Conservation (phyloP, 1,140 invertebrate species). For the Tenebrio molitor region DNA sequence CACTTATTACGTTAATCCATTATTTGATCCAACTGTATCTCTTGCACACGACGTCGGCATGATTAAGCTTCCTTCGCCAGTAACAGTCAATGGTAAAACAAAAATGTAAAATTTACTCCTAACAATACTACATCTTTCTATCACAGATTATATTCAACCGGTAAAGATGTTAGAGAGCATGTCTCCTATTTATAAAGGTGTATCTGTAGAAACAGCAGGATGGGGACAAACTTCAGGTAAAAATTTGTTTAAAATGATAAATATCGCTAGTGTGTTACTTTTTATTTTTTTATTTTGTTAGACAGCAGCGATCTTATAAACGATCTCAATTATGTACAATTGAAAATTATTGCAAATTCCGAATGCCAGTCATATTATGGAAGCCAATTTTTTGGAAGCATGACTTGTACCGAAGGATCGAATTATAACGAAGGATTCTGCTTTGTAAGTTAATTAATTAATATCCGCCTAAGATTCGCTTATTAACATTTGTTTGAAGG, state of each 20-base stretch:
- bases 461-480: background rate
- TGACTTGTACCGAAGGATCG: background rate
- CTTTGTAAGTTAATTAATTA: background rate
- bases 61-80: background rate
- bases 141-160: slow-evolving; percentile 2
- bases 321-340: background rate
- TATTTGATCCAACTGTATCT: background rate
- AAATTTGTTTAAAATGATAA: too few species aligned
- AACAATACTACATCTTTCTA: too few species aligned
- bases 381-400: background rate
- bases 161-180: background rate
- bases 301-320: background rate
- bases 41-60: slow-evolving; percentile 13
- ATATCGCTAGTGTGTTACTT: too few species aligned
- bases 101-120: background rate
- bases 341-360: background rate
- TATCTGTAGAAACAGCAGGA: background rate
- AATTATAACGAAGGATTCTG: background rate
- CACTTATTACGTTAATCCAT: background rate
- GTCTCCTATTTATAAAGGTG: background rate
- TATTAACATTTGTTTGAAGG: background rate
- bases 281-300: too few species aligned
- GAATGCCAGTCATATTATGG: background rate
- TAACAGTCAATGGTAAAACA: slow-evolving; percentile 17
- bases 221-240: slow-evolving; percentile 13